phyloP scores from a whole-genome alignment of 2,113 vertebrate genomes.

The Nycticryphes semicollaris region DNA sequence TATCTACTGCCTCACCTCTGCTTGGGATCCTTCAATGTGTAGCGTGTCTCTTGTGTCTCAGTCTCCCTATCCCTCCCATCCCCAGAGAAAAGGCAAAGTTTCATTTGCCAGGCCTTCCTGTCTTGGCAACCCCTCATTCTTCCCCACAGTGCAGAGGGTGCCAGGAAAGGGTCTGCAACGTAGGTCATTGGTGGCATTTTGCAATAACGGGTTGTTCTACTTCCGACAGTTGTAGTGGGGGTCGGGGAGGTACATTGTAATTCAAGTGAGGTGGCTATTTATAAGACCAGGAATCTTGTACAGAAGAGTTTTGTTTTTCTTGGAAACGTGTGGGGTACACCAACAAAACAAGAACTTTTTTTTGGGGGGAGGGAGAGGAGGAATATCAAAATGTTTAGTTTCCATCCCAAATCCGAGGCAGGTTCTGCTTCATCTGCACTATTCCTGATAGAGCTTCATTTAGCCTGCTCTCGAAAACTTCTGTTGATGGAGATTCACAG shows the following conservation, averaged over 20 bases:
- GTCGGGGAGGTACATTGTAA: not conserved
- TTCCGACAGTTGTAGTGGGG: not conserved
- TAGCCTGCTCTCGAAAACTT: not conserved
- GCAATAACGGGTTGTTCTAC: not conserved
- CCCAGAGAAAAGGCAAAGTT: not conserved
- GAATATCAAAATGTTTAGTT: not conserved
- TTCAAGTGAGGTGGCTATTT: not conserved
- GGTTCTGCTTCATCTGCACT: not conserved
- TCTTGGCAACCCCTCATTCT: not conserved
- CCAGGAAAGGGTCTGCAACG: not conserved
- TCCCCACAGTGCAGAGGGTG: not conserved
- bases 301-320: not conserved
- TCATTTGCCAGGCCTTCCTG: not conserved
- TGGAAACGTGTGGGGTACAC: not conserved
- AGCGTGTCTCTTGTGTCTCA: not conserved
- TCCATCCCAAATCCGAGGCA: not conserved
- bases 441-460: not conserved
- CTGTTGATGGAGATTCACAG: not conserved
- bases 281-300: not conserved
- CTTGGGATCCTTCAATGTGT: accelerated
- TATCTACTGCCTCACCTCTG: not conserved
- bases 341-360: not conserved
- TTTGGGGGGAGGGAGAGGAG: accelerated
- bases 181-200: not conserved
- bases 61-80: not conserved